phyloP scores from a whole-genome alignment of 2,797 vertebrate species.

The Varecia variegata region DNA sequence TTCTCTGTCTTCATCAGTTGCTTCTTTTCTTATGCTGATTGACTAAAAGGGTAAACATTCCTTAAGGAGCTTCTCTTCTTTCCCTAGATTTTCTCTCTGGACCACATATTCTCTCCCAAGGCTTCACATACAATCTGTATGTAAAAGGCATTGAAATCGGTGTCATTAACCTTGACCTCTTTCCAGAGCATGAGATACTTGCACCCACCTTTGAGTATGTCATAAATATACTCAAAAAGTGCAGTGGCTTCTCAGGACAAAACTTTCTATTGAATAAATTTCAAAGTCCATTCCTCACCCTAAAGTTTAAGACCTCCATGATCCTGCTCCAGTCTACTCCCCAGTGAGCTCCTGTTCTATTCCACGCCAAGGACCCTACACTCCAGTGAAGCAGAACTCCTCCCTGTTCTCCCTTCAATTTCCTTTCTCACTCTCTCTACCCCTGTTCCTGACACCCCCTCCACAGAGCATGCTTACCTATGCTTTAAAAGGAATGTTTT shows the following conservation, averaged over 20 bases:
- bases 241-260: background rate
- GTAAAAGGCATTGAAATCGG: background rate
- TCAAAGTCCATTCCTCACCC: background rate
- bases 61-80: background rate
- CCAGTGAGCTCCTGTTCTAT: background rate
- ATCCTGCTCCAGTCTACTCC: background rate
- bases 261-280: background rate
- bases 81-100: background rate
- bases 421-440: background rate
- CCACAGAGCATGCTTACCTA: background rate
- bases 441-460: background rate
- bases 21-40: background rate
- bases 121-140: background rate
- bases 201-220: background rate
- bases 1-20: background rate
- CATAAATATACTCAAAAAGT: background rate
- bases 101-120: background rate
- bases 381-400: background rate
- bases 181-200: background rate
- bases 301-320: background rate
- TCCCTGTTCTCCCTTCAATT: background rate
- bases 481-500: background rate
- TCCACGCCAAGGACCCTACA: background rate
- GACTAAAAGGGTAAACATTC: background rate
- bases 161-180: background rate